phyloP scores from a whole-genome alignment of 2,888 invertebrate species.

The Dasysyrphus albostriatus region DNA sequence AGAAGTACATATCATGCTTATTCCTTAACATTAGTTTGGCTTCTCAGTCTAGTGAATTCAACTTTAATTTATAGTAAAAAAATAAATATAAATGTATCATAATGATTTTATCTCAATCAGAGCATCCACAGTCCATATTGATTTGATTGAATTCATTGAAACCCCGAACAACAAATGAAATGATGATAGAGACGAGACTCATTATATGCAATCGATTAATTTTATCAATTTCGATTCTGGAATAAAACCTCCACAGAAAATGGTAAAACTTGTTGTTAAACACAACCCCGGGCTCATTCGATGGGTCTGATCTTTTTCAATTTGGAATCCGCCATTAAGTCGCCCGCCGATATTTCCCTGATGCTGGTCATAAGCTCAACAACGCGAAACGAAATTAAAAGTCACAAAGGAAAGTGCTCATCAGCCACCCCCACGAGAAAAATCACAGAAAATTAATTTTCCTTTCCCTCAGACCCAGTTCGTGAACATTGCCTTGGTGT shows the following conservation, averaged over 20 bases:
- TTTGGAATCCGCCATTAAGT: slow-evolving; percentile 57
- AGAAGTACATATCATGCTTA: too few species aligned
- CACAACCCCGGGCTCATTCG: slow-evolving; percentile 49
- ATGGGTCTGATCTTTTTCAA: slow-evolving; percentile 60
- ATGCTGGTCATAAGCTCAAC: slow-evolving; percentile 56
- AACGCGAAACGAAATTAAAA: slow-evolving; percentile 72
- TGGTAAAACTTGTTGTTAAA: slow-evolving; percentile 58
- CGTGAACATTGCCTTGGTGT: not conserved
- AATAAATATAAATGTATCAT: not conserved
- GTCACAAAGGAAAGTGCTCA: slow-evolving; percentile 55
- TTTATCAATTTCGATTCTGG: slow-evolving; percentile 64
- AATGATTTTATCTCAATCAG: not conserved
- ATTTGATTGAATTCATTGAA: slow-evolving; percentile 14
- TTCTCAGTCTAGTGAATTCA: too few species aligned
- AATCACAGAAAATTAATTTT: slow-evolving; percentile 70
- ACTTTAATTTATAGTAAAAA: not conserved
- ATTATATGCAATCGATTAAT: slow-evolving; percentile 73
- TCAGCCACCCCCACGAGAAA: slow-evolving; percentile 7
- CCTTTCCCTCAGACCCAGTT: not conserved
- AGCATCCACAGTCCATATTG: slow-evolving; percentile 4
- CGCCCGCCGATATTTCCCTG: slow-evolving; percentile 21
- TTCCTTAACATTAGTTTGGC: too few species aligned
- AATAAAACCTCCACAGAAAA: slow-evolving; percentile 53
- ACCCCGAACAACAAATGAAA: not conserved
- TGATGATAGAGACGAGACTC: slow-evolving; percentile 41